A percentile compares a stretch with the other conserved stretches of the same genome.
Evolutionary conservation across 2,888 invertebrate genomes (phyloP).

Genomic region (Andricus curvator): DNA sequence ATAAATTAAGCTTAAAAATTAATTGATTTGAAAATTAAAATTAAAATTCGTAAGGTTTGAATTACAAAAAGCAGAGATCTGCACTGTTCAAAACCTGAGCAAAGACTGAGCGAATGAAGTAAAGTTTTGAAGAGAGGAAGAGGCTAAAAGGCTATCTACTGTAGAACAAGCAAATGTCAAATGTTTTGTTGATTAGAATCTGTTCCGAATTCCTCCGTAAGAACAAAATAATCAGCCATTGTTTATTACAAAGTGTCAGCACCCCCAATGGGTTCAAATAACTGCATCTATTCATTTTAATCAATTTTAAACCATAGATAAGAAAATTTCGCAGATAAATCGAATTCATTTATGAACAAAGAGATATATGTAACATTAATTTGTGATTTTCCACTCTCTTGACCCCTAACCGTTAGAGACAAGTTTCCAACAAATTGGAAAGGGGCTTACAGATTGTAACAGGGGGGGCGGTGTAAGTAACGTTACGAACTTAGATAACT

Average conservation of each 20-base stretch:
- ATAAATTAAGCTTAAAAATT: neutral
- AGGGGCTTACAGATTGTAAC: too few relatives aligned
- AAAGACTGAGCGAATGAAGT: slow-evolving; percentile 65
- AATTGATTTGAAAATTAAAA: neutral
- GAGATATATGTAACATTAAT: neutral
- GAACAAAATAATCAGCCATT: slow-evolving; percentile 49
- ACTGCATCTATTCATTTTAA: neutral
- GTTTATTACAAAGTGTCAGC: neutral
- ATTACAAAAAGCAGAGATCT: slow-evolving; percentile 46
- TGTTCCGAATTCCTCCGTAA: slow-evolving; percentile 51
- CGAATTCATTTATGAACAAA: neutral
- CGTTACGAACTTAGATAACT: too few relatives aligned
- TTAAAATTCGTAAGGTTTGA: neutral
- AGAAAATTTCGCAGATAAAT: neutral
- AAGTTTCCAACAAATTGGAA: too few relatives aligned
- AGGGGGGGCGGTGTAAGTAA: too few relatives aligned
- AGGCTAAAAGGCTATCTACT: slow-evolving; percentile 68
- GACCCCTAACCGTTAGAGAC: neutral
- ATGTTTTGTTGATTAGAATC: slow-evolving; percentile 62
- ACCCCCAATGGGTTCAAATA: neutral
- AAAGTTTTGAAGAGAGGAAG: slow-evolving; percentile 59
- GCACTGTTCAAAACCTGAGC: slow-evolving; percentile 60
- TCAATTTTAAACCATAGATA: neutral
- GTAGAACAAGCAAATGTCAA: slow-evolving; percentile 52
- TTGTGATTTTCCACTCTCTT: neutral